Conservation (phyloP, 1,140 invertebrate genomes). For the Conus ventricosus region DNA sequence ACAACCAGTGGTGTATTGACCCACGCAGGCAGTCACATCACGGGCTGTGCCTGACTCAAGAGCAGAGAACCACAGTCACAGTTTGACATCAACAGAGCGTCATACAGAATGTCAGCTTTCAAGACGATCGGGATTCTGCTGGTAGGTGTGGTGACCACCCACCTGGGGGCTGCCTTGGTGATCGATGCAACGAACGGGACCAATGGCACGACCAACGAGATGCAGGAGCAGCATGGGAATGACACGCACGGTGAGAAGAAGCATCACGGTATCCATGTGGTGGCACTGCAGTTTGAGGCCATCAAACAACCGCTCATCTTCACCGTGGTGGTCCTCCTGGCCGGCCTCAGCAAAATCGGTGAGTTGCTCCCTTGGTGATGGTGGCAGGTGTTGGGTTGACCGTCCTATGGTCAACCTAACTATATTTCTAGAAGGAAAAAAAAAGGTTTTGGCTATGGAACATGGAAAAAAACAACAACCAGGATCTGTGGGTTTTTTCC, state of each 20-base stretch:
- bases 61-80: no score
- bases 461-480: no score
- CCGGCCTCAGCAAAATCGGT: slow-evolving; percentile 66
- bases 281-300: slow-evolving; percentile 47
- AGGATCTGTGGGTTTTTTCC: not conserved
- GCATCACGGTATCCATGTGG: not conserved
- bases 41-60: no score
- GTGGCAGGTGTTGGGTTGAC: not conserved
- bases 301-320: slow-evolving; percentile 61
- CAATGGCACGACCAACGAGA: not conserved
- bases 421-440: not conserved
- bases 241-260: not conserved
- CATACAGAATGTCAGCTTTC: no score
- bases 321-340: slow-evolving; percentile 59
- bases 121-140: no score
- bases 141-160: no score
- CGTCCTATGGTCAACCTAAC: not conserved
- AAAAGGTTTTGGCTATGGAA: no score
- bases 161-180: no score
- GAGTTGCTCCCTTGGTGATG: not conserved
- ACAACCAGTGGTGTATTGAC: no score
- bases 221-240: not conserved
- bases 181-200: no score
- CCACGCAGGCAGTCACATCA: no score
- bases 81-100: no score